phyloP scores from a whole-genome alignment of 2,113 vertebrate species.

The human region GRCh38 chr1:15958501-15959000 shows the following conservation, averaged over 20 bases:
- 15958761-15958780: neutral
- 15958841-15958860: neutral
- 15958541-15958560: neutral
- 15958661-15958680: neutral
- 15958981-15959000: neutral
- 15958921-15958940: neutral
- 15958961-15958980: neutral
- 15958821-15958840: neutral
- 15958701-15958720: neutral
- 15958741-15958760: neutral
- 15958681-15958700: neutral
- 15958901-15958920: neutral
- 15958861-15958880: neutral
- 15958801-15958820: accelerated
- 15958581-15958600: accelerated
- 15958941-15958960: neutral
- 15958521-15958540: neutral
- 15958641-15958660: neutral
- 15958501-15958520: neutral
- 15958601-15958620: neutral
- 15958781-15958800: neutral
- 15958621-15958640: neutral
- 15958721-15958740: neutral
- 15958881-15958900: neutral
- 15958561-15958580: neutral